Evolutionary conservation across 2,113 vertebrate species (phyloP), one percentile per base, ranked within the genome.

Genomic region (Chelonoidis abingdonii): DNA sequence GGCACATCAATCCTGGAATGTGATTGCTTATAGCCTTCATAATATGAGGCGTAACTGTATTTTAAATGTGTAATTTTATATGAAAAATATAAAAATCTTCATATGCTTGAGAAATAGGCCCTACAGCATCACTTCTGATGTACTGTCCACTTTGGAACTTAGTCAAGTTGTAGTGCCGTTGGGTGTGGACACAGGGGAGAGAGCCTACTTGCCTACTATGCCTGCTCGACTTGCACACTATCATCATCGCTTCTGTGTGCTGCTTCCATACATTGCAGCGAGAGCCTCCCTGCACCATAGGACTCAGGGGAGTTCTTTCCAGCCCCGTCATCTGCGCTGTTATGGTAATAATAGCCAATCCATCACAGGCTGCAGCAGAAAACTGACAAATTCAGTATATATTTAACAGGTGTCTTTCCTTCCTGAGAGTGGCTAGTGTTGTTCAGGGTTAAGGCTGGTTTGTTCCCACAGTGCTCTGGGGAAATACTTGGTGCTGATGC

Each of bases 41-140:
- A 21, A 14, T 6, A 47, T 65, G 27, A 84, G 79, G 11, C 21
- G 49, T 88, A 41, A 57, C 56, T 86, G 1, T 59, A 24, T 90
- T 92, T 93, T 59, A 76, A 54, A 86, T 12, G 0, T 10, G 3
- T 72, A 25, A 29, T 24, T 92, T 84, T 72, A 2, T 41, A 22
- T 1, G 1, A 41, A 72, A 87, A 83, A n/a, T 52, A 38, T 79
- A 79, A 41, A 21, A 0, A 16, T 90, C 14, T 53, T 0, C 0
- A 5, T 69, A n/a, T 22, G 21, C 69, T 75, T 79, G 38, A n/a
- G 0, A 21, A 80, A 83, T 93, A 35, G 19, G 84, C 7, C 35
- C 2, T 38, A 2, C 8, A 44, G 2, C n/a, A 53, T 41, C 24
- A 25, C 11, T 44, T 25, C 72, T 76, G 72, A 44, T 76, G 38